These are phyloP conservation scores for Cheilosia variabilis DNA, from an alignment of 2,888 invertebrate species.

Conservation along the genomic window DNA sequence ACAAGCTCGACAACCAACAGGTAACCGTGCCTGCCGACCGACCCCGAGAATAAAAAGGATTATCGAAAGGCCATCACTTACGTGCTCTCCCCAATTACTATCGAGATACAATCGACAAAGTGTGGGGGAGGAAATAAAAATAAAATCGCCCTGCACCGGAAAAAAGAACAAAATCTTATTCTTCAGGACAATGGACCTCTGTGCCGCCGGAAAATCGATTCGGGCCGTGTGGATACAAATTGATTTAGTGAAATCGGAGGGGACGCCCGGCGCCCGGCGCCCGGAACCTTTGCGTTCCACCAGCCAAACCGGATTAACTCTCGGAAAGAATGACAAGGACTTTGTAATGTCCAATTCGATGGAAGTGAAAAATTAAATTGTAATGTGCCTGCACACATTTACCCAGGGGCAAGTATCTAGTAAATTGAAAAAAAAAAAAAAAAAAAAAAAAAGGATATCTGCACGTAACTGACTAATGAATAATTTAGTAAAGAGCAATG, in stretches of 20 bases:
- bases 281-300: conserved; percentile 39
- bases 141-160: conserved; percentile 44
- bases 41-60: conserved; percentile 55
- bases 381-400: conserved; percentile 63
- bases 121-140: background rate
- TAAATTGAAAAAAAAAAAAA: conserved; percentile 55
- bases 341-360: conserved; percentile 52
- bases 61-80: conserved; percentile 72
- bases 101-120: conserved; percentile 49
- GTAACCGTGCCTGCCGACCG: conserved; percentile 32
- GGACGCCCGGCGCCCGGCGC: conserved; percentile 20
- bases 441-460: conserved; percentile 26
- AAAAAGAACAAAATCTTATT: conserved; percentile 60
- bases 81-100: conserved; percentile 3
- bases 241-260: conserved; percentile 61
- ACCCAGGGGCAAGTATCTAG: conserved; percentile 12
- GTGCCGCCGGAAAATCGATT: conserved; percentile 67
- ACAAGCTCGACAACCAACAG: conserved; percentile 69
- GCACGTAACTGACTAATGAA: conserved; percentile 60
- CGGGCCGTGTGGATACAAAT: conserved; percentile 69
- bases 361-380: conserved; percentile 74
- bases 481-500: conserved; percentile 57
- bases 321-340: conserved; percentile 59
- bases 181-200: conserved; percentile 59
- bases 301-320: conserved; percentile 41